These are phyloP conservation scores for Dermatemys mawii DNA, from an alignment of 2,113 vertebrate species.

Conservation along the genomic window DNA sequence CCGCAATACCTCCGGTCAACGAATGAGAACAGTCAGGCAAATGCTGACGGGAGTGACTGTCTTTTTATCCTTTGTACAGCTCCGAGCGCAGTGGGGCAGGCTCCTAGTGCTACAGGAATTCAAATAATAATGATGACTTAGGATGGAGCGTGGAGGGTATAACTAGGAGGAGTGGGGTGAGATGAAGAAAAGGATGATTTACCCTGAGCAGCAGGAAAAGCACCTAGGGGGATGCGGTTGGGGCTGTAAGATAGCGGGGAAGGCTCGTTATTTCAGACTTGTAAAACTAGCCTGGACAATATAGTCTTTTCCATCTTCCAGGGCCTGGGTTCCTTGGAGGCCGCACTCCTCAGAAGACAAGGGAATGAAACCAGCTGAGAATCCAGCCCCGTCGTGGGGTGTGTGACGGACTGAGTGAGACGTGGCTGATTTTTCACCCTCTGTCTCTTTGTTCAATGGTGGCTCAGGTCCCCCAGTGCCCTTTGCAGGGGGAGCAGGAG, in stretches of 20 bases:
- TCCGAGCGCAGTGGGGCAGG: neutral
- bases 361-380: neutral
- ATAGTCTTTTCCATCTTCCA: neutral
- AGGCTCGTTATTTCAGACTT: neutral
- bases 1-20: neutral
- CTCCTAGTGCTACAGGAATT: neutral
- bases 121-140: neutral
- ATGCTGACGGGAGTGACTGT: too few species aligned
- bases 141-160: neutral
- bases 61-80: neutral
- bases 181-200: neutral
- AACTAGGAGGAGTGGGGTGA: neutral
- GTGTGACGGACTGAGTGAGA: neutral
- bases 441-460: neutral
- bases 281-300: neutral
- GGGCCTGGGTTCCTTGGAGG: neutral
- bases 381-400: neutral
- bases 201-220: neutral
- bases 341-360: neutral
- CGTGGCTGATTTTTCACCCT: neutral
- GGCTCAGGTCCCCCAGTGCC: neutral
- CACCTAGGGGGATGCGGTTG: neutral
- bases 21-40: neutral
- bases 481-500: neutral
- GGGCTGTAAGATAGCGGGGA: neutral